Evolutionary conservation across 1,140 invertebrate species (phyloP), one percentile per base, ranked within the genome.

Genomic region (Hydropsyche tenuis): DNA sequence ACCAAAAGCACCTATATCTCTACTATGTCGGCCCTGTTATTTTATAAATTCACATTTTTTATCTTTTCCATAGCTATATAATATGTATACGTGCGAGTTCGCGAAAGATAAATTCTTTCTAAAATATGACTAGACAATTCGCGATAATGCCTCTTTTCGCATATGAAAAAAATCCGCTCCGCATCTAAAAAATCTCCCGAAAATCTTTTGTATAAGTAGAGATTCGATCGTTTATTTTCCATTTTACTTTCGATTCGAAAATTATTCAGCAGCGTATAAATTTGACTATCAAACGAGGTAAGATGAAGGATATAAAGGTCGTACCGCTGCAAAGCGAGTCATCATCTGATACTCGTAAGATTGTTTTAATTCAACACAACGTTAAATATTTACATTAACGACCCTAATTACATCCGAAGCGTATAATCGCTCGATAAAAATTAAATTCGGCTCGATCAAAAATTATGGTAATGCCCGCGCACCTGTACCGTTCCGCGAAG

Each of bases 11-110:
- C 65, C 46, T 70, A 70, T 46, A 27, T 46, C 9, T 69, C 25
- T 22, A 42, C 66, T 30, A 60, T 23, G 25, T 63, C 23, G 16
- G 18, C 43, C 25, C 68, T 56, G 48, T 56, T 42, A 70, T 70
- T 56, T 70, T 70, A 70, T 70, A 70, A 70, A 70, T 56, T 45
- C 48, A 22, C 65, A 68, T 70, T 70, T 70, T 70, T 68, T 68
- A 68, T 68, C 65, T 43, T 68, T 25, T 23, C 23, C 14, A 25
- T 60, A 12, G 12, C n/a, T 60, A 22, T 60, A 37, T 9, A 37
- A 37, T 37, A 37, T 9, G 30, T 37, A 37, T 37, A 37, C 30
- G 30, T 37, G 9, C 3, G 16, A n/a, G 22, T 20, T 30, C 22
- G 18, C 27, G 18, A 7, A 70, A 46, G 6, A 56, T 70, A 56